Conservation (phyloP, 2,888 invertebrate species). For the Ochropleura leucogaster region DNA sequence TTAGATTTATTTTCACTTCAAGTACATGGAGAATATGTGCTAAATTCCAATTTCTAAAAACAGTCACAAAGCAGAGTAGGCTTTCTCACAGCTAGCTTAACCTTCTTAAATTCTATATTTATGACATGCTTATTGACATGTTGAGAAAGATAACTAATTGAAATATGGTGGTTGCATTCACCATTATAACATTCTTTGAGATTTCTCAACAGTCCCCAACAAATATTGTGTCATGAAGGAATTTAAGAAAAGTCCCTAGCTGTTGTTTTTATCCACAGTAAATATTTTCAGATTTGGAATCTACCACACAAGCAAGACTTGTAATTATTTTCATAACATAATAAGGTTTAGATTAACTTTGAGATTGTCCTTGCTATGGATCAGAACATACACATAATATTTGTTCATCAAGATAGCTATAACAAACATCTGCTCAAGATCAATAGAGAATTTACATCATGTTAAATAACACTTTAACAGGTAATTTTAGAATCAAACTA, state of each 20-base stretch:
- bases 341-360: slow-evolving; percentile 6
- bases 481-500: slow-evolving; percentile 20
- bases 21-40: slow-evolving; percentile 22
- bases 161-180: slow-evolving; percentile 5
- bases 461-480: background rate
- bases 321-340: background rate
- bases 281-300: slow-evolving; percentile 50
- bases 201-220: slow-evolving; percentile 28
- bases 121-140: slow-evolving; percentile 16
- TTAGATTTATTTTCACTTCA: slow-evolving; percentile 38
- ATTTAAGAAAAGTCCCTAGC: slow-evolving; percentile 35
- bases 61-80: slow-evolving; percentile 18
- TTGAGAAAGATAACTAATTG: slow-evolving; percentile 23
- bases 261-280: slow-evolving; percentile 31
- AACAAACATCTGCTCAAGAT: slow-evolving; percentile 9
- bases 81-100: slow-evolving; percentile 11
- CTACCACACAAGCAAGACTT: slow-evolving; percentile 13
- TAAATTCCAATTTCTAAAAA: slow-evolving; percentile 49
- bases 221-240: slow-evolving; percentile 19
- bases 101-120: slow-evolving; percentile 38
- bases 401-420: slow-evolving; percentile 11
- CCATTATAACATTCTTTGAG: slow-evolving; percentile 12
- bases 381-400: slow-evolving; percentile 35
- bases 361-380: background rate
- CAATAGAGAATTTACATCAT: slow-evolving; percentile 1